These are phyloP conservation scores for Enteromius trimaculatus DNA, from an alignment of 2,797 vertebrate species.

Conservation along the genomic window DNA sequence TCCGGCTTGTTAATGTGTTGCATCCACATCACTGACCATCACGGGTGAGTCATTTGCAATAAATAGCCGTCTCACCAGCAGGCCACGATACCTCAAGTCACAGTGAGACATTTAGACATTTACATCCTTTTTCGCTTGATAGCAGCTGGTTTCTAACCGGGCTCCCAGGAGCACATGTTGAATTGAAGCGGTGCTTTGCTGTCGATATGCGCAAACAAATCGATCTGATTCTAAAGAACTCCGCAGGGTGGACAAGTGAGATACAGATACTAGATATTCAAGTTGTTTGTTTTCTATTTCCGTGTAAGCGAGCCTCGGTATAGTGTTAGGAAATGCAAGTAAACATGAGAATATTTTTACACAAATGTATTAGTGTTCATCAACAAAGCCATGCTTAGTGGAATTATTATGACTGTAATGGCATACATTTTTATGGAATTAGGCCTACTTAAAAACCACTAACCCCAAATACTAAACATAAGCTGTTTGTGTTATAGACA, in stretches of 20 bases:
- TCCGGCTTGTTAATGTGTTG: slow-evolving; percentile 37
- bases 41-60: slow-evolving; percentile 36
- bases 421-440: not conserved
- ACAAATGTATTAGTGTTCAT: not conserved
- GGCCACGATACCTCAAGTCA: slow-evolving; percentile 25
- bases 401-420: not conserved
- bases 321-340: not conserved
- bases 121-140: slow-evolving; percentile 33
- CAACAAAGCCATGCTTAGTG: not conserved
- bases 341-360: not conserved
- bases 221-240: slow-evolving; percentile 63
- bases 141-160: slow-evolving; percentile 35
- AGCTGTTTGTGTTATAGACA: not conserved
- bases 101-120: slow-evolving; percentile 43
- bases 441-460: not conserved
- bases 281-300: slow-evolving; percentile 38
- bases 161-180: slow-evolving; percentile 56
- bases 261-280: slow-evolving; percentile 45
- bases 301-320: slow-evolving; percentile 42
- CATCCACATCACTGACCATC: slow-evolving; percentile 47
- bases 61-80: slow-evolving; percentile 46
- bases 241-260: slow-evolving; percentile 42
- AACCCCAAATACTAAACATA: not conserved
- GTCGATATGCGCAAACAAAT: slow-evolving; percentile 68
- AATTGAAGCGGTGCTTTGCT: slow-evolving; percentile 54